Base-by-base conservation (phyloP, 1,140 invertebrate species). In the Calosoma granatense region DNA sequence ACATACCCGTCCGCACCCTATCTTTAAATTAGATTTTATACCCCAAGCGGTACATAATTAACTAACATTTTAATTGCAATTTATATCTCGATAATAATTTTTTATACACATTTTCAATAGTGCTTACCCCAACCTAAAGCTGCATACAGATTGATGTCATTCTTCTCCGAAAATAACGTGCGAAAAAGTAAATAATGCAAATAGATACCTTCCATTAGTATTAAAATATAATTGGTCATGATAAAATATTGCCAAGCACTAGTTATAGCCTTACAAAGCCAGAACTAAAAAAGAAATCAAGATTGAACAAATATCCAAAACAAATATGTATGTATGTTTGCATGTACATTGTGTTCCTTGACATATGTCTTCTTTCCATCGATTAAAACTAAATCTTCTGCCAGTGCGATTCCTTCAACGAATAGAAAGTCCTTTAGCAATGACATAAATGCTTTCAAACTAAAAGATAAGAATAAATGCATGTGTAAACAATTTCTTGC, bases 171-270 rank as follows among this genome's bases (percentile, higher is more conserved):
- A 70, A 87, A 87, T 30, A 87, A 74, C 1, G 87, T 83, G 41
- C 82, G 69, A 67, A 87, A 88, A 30, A 90, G 81, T 22, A 90
- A 74, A 70, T 86, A 90, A 69, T 90, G 85, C 4, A 92, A 74
- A 69, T 88, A 92, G 2, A 90, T 74, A 0, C 87, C 87, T 70
- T 91, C 88, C 80, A 91, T 88, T 17, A 91, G 72, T 62, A 90
- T 85, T 84, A 88, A 89, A 12, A 80, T 83, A 63, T 89, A 89
- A 69, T 90, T 92, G 1, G 86, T 84, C 54, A 88, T 70, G 22
- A 86, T 78, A 63, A 82, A 83, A 67, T 89, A 92, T 61, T 86
- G 79, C 74, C 81, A 81, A 12, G 87, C 60, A 23, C 79, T 80
- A 20, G 79, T 82, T 51, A 89, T 74, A 2, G 80, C 62, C 65